These are phyloP conservation scores for Ascaphus truei DNA, from an alignment of 2,113 vertebrate genomes.

Conservation along the genomic window DNA sequence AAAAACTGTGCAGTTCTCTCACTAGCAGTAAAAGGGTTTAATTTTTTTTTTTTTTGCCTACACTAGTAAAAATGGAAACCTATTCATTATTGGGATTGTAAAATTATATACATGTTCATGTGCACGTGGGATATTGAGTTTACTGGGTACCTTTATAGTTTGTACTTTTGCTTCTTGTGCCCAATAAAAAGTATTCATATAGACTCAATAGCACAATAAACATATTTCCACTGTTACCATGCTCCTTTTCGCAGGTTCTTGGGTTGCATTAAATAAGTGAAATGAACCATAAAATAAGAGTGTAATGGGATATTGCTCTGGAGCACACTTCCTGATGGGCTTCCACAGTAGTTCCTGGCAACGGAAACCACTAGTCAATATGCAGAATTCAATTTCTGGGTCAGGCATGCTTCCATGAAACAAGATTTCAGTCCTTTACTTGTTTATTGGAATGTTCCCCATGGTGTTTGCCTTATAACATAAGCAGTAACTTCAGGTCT, in stretches of 20 bases:
- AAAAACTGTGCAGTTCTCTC: too few species aligned
- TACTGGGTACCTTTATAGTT: conserved; percentile 11
- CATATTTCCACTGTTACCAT: conserved; percentile 45
- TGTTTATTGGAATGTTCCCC: conserved; percentile 49
- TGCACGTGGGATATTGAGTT: conserved; percentile 16
- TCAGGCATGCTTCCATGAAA: conserved; percentile 49
- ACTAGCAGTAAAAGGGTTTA: too few species aligned
- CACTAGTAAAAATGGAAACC: not conserved
- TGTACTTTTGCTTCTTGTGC: conserved; percentile 30
- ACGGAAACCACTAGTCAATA: conserved; percentile 56
- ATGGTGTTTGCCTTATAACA: conserved; percentile 20
- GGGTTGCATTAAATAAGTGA: conserved; percentile 67
- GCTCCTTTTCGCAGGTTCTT: conserved; percentile 62
- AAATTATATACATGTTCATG: not conserved
- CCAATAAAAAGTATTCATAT: conserved; percentile 47
- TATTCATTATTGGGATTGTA: not conserved
- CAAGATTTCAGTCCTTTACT: conserved; percentile 29
- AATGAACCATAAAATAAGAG: conserved; percentile 71
- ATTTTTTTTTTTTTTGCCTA: too few species aligned
- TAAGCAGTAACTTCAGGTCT: conserved; percentile 18
- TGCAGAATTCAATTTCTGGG: conserved; percentile 52
- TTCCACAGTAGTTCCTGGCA: conserved; percentile 65
- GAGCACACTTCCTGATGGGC: conserved; percentile 63
- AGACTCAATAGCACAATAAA: conserved; percentile 48
- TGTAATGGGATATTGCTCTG: conserved; percentile 64